Base-by-base conservation (phyloP, 2,888 invertebrate genomes). In the Spodoptera exigua region DNA sequence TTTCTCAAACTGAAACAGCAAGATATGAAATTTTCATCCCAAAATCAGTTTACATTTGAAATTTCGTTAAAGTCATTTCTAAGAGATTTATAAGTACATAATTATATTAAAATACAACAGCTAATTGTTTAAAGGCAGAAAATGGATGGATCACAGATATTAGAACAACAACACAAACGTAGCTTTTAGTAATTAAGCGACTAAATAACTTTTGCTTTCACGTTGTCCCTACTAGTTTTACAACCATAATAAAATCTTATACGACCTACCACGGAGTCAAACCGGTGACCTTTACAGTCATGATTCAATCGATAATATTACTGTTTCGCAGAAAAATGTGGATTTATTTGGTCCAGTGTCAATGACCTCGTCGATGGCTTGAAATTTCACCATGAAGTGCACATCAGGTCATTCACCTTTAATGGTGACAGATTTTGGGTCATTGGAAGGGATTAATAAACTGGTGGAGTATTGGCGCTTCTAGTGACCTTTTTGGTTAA, bases 291-390 rank as follows among this genome's bases (percentile, higher is more conserved):
- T 74, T 74, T 58, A 27, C 27, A 56, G 51, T 43, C 59, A 63
- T 63, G 62, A 67, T 59, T 48, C 60, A 58, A 63, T 65, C 59
- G 47, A 67, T 63, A 57, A 53, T 27, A 27, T 54, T 60, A 71
- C 69, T 60, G 72, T 72, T 74, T 70, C 47, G 70, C 61, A 69
- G 54, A 76, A 71, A 74, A 56, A 69, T 76, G 74, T 74, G 74
- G 57, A 76, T 71, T 69, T 74, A 76, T 76, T 61, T 52, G 56
- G 61, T 61, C 45, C 61, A 10, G 34, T 61, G 73, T 68, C 70
- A 68, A 44, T 64, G 69, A 71, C 69, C 76, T 53, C 44, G 35
- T 27, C 43, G n/a, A 55, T 67, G 54, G 70, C 48, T 40, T 70
- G 60, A 53, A 74, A 46, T 66, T 74, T 74, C 73, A 68, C 63